Conservation (phyloP, 2,113 vertebrate genomes). For the Halcyon malimbica region DNA sequence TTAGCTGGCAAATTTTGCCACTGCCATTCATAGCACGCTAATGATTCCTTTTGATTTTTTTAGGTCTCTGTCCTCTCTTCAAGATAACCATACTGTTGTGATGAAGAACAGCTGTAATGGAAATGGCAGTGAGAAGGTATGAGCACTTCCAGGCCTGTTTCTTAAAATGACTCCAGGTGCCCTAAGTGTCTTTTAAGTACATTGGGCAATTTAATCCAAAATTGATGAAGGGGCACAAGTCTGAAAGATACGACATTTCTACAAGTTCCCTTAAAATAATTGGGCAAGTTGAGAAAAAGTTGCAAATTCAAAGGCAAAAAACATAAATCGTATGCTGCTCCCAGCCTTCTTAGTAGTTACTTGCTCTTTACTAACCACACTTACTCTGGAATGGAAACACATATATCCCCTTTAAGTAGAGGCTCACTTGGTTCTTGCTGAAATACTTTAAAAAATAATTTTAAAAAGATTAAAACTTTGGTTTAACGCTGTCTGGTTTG, state of each 20-base stretch:
- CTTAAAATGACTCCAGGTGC: background rate
- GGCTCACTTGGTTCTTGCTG: background rate
- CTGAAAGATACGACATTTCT: background rate
- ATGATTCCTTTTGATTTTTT: background rate
- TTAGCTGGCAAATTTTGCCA: background rate
- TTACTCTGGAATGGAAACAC: background rate
- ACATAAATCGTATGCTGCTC: background rate
- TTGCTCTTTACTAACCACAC: background rate
- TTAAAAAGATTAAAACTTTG: no score
- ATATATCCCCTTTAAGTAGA: background rate
- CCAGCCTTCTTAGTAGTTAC: background rate
- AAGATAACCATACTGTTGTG: background rate
- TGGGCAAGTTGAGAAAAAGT: background rate
- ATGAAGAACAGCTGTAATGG: background rate
- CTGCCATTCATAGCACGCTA: background rate
- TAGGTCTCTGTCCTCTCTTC: background rate
- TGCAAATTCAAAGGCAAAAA: background rate
- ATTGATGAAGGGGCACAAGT: background rate
- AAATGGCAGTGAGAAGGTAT: background rate
- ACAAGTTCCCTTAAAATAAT: background rate
- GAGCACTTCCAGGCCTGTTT: background rate
- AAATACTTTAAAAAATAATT: background rate
- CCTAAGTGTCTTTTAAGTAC: background rate
- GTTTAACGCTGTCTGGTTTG: background rate
- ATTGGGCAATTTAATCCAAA: background rate